Evolutionary conservation across 2,888 invertebrate genomes (phyloP).

Genomic region (Urechis unicinctus): DNA sequence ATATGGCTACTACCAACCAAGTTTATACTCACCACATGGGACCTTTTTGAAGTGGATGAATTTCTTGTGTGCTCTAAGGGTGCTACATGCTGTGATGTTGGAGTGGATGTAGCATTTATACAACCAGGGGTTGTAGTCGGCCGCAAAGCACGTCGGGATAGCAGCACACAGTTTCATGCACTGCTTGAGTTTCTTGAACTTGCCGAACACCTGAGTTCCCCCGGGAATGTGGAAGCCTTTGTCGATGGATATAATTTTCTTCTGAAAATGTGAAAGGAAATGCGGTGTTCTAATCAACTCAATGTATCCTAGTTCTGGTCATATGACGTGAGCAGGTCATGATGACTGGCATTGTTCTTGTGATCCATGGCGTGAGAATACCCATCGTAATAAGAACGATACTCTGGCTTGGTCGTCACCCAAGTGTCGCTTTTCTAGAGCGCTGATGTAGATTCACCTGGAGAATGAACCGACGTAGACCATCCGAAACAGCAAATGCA

Average conservation of each 20-base stretch:
- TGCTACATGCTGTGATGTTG: slow-evolving; percentile 14
- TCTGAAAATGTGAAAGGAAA: slow-evolving; percentile 5
- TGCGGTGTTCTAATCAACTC: no score
- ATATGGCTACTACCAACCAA: no score
- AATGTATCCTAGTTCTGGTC: no score
- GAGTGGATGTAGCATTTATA: slow-evolving; percentile 14
- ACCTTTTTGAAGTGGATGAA: slow-evolving; percentile 17
- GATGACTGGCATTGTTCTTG: no score
- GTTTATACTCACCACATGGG: slow-evolving; percentile 15
- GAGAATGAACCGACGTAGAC: no score
- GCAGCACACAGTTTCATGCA: slow-evolving; percentile 14
- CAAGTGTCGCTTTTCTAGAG: no score
- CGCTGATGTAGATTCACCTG: no score
- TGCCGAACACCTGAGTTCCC: slow-evolving; percentile 16
- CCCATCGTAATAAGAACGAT: no score
- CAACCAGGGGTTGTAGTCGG: slow-evolving; percentile 18
- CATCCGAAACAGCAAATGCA: no score
- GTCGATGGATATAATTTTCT: slow-evolving; percentile 12
- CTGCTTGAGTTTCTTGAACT: slow-evolving; percentile 13
- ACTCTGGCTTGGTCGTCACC: no score
- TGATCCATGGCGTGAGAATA: no score
- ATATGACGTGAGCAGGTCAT: no score
- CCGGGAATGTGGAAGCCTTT: slow-evolving; percentile 17
- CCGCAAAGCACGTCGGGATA: slow-evolving; percentile 14
- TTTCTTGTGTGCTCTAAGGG: slow-evolving; percentile 10